phyloP scores from a whole-genome alignment of 2,888 invertebrate species.

The Drosophila silvestris region DNA sequence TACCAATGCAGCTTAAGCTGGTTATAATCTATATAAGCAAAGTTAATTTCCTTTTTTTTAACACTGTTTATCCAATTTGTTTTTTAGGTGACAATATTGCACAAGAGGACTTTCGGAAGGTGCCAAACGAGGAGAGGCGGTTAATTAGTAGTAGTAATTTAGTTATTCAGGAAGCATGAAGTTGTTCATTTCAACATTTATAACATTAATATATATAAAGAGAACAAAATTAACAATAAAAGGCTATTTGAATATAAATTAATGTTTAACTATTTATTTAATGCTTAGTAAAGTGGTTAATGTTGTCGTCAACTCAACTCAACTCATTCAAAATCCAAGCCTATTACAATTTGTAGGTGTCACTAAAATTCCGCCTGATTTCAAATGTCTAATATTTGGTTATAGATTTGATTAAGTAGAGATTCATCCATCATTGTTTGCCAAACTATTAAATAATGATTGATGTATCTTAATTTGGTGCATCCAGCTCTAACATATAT shows the following conservation, averaged over 20 bases:
- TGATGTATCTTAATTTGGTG: neutral
- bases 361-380: neutral
- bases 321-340: neutral
- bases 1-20: no score
- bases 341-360: neutral
- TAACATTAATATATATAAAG: slow-evolving; percentile 6
- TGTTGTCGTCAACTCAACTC: neutral
- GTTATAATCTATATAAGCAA: neutral
- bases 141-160: slow-evolving; percentile 25
- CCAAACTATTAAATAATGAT: neutral
- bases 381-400: neutral
- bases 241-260: neutral
- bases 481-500: neutral
- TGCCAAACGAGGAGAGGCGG: slow-evolving; percentile 40
- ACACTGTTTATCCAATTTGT: neutral
- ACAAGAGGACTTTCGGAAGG: slow-evolving; percentile 58
- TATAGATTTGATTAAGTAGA: neutral
- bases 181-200: slow-evolving; percentile 11
- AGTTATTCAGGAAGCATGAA: slow-evolving; percentile 33
- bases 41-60: neutral
- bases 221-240: neutral
- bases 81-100: slow-evolving; percentile 61
- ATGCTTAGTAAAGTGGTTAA: neutral
- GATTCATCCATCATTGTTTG: neutral
- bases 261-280: neutral